Base-by-base conservation (phyloP, 2,888 invertebrate genomes). In the Phengaris alcon region DNA sequence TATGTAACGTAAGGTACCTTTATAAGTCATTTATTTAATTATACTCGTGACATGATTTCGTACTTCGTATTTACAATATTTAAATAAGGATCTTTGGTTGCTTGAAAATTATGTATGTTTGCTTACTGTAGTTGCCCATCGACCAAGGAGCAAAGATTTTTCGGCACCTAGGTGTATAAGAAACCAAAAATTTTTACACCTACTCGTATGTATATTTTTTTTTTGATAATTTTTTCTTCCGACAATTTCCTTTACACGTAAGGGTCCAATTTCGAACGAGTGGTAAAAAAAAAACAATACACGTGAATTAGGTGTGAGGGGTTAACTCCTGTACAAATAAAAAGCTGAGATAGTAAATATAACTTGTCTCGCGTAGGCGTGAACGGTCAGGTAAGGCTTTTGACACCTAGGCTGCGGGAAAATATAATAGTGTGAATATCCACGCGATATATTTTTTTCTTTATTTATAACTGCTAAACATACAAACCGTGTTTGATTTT, bases 331-430 rank as follows among this genome's bases (percentile, higher is more conserved):
- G 85, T 87, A 87, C 87, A 91, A 93, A 93, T 84, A 91, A 79
- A 84, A 86, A 85, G 83, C 87, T 87, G 85, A 87, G 87, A 88
- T 88, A 82, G 88, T 87, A 86, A 90, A 91, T 85, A 89, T 83
- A 82, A 82, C 82, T 81, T 82, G 82, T 81, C 79, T 81, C 79
- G 90, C 84, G 91, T 91, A 88, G 91, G 91, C 87, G 91, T 88
- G 82, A 82, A 81, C 79, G 87, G 87, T 85, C 93, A 92, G 93
- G 93, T 93, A 93, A 91, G 89, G 88, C 93, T 93, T 93, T 93
- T 93, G 92, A 92, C 93, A 93, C 93, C 93, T 93, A 90, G 84
- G 82, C 85, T 83, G 82, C 82, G 84, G 83, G 82, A 82, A 82
- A 84, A 84, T 22, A 22, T 22, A 22, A 22, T 83, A 85, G 91